These are phyloP conservation scores for Danionella dracula DNA, from an alignment of 2,797 vertebrate species.

Conservation along the genomic window DNA sequence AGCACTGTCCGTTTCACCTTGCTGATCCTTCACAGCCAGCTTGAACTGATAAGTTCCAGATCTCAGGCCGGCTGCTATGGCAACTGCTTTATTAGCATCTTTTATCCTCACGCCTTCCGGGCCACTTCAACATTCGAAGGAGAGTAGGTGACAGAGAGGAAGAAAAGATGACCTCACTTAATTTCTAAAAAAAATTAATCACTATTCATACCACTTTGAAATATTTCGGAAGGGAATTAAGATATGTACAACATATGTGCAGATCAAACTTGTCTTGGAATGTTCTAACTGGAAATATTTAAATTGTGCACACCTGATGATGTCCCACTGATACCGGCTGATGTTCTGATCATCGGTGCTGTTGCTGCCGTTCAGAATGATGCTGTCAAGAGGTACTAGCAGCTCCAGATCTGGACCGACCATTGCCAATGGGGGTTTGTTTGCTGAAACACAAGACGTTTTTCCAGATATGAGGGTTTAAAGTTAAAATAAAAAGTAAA, in stretches of 20 bases:
- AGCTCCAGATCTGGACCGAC: conserved; percentile 76
- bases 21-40: conserved; percentile 75
- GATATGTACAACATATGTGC: not conserved
- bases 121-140: conserved; percentile 72
- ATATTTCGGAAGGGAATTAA: not conserved
- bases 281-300: not conserved
- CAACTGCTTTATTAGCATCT: conserved; percentile 65
- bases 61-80: conserved; percentile 69
- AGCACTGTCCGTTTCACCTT: conserved; percentile 73
- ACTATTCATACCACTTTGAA: not conserved
- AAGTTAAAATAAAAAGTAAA: too few relatives aligned
- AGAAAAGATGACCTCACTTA: not conserved
- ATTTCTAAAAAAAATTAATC: not conserved
- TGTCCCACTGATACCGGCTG: conserved; percentile 77
- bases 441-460: conserved; percentile 41
- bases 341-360: conserved; percentile 77
- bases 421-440: conserved; percentile 73
- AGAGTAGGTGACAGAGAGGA: too few relatives aligned
- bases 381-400: conserved; percentile 67
- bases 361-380: conserved; percentile 72
- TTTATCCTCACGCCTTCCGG: conserved; percentile 72
- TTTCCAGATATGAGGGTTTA: too few relatives aligned
- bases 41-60: conserved; percentile 76
- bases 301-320: conserved; percentile 70
- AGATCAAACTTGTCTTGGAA: not conserved